phyloP scores from a whole-genome alignment of 2,797 vertebrate genomes.

The Sebastes matsubarae region DNA sequence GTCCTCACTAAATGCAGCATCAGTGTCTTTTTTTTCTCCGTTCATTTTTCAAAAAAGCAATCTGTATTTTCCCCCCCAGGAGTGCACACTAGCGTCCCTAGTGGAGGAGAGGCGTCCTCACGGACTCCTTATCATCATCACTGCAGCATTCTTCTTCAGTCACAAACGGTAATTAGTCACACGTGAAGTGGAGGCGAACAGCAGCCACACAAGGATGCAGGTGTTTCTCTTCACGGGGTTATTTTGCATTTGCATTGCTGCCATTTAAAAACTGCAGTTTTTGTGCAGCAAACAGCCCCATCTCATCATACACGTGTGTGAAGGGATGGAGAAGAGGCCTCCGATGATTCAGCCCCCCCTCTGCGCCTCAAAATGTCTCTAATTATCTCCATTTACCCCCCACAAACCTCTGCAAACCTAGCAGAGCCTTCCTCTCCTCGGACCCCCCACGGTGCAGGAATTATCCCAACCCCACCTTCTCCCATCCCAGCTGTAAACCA shows the following conservation, averaged over 20 bases:
- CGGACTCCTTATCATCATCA: conserved; percentile 20
- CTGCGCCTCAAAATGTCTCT: conserved; percentile 39
- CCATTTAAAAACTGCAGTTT: conserved; percentile 11
- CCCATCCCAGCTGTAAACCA: conserved; percentile 2
- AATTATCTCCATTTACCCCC: conserved; percentile 68
- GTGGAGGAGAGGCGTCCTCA: neutral
- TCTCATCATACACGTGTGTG: neutral
- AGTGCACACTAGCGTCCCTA: conserved; percentile 14
- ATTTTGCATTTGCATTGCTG: conserved; percentile 41
- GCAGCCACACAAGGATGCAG: conserved; percentile 46
- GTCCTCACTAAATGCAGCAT: conserved; percentile 3
- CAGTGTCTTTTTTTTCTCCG: neutral
- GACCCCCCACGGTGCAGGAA: conserved; percentile 18
- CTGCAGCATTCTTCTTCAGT: conserved; percentile 38
- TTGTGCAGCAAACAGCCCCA: neutral
- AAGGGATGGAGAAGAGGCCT: neutral
- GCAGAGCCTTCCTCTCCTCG: conserved; percentile 2
- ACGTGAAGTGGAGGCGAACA: conserved; percentile 5
- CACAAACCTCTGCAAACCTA: conserved; percentile 25
- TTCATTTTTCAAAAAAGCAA: conserved; percentile 2
- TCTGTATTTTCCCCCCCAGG: neutral
- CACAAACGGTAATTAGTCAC: conserved; percentile 50
- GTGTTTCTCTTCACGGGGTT: conserved; percentile 39
- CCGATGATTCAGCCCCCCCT: conserved; percentile 37
- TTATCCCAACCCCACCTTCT: conserved; percentile 20